Conservation (phyloP, 2,888 invertebrate species). For the Conchocele bisecta region DNA sequence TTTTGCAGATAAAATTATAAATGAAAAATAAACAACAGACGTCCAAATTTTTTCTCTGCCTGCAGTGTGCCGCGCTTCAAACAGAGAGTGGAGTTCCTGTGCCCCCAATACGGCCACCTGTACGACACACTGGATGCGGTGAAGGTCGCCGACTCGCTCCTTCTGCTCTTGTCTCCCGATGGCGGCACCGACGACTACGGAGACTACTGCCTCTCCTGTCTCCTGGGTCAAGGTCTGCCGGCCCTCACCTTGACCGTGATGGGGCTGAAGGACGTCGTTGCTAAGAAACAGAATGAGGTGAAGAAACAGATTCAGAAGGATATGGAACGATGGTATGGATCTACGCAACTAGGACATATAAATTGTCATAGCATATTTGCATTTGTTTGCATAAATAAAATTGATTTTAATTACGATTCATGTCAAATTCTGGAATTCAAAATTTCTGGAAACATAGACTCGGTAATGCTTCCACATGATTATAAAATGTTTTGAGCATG, state of each 20-base stretch:
- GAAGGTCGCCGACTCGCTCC: slow-evolving; percentile 90
- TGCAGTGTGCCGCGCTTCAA: slow-evolving; percentile 92
- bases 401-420: too few relatives aligned
- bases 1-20: too few relatives aligned
- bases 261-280: slow-evolving; percentile 78
- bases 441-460: too few relatives aligned
- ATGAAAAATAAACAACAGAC: too few relatives aligned
- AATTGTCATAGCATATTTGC: too few relatives aligned
- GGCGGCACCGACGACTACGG: slow-evolving; percentile 90
- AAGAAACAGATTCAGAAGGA: slow-evolving; percentile 78
- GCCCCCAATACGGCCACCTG: slow-evolving; percentile 89
- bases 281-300: slow-evolving; percentile 79
- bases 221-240: slow-evolving; percentile 92
- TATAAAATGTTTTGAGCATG: too few relatives aligned
- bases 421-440: too few relatives aligned
- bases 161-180: slow-evolving; percentile 87
- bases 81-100: slow-evolving; percentile 92
- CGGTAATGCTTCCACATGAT: too few relatives aligned
- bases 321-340: slow-evolving; percentile 80
- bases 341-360: too few relatives aligned
- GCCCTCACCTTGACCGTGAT: slow-evolving; percentile 84
- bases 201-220: slow-evolving; percentile 89
- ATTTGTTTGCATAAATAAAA: too few relatives aligned
- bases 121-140: slow-evolving; percentile 85
- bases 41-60: too few relatives aligned